These are phyloP conservation scores for Calephelis nemesis DNA, from an alignment of 1,140 invertebrate species.

Conservation along the genomic window DNA sequence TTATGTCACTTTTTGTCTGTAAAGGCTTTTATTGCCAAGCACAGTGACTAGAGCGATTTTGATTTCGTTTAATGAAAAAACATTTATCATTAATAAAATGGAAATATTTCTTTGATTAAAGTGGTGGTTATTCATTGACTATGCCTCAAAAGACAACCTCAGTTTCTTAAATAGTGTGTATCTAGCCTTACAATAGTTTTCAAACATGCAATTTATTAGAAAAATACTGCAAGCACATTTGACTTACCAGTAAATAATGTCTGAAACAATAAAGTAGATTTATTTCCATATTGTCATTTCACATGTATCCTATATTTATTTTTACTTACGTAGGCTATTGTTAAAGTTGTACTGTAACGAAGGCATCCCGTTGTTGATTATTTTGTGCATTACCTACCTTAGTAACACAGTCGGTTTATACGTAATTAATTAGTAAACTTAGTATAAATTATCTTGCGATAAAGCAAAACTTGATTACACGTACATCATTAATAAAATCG, in stretches of 20 bases:
- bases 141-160: not conserved
- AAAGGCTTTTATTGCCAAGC: no score
- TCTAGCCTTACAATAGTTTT: not conserved
- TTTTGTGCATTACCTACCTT: conserved; percentile 68
- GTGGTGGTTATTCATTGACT: no score
- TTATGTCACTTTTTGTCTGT: no score
- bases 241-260: conserved; percentile 10
- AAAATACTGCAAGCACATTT: conserved; percentile 1
- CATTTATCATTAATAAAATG: no score
- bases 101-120: no score
- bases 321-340: conserved; percentile 72
- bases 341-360: conserved; percentile 73
- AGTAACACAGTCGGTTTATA: conserved; percentile 73
- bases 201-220: not conserved
- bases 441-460: conserved; percentile 59
- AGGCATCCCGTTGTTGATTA: conserved; percentile 73
- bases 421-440: conserved; percentile 59
- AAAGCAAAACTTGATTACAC: conserved; percentile 51
- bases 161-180: not conserved
- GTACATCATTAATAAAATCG: conserved; percentile 40
- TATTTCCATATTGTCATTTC: conserved; percentile 47
- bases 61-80: no score
- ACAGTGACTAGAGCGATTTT: no score
- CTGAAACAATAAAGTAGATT: conserved; percentile 5
- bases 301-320: conserved; percentile 44